These are phyloP conservation scores for Sebastiscus albofasciatus DNA, from an alignment of 2,797 vertebrate species.

Conservation along the genomic window DNA sequence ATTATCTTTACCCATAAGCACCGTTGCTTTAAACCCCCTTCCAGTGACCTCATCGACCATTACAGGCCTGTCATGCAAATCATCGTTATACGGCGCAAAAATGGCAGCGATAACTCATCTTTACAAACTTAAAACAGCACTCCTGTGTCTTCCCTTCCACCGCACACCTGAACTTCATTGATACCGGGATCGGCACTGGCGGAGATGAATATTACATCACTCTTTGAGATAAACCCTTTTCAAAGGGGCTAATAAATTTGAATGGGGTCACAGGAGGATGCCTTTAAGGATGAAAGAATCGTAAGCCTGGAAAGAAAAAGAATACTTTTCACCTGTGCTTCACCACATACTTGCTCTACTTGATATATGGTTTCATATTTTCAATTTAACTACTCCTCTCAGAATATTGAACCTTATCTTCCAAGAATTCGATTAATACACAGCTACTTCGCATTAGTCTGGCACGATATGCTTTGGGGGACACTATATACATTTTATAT, in stretches of 20 bases:
- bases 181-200: conserved; percentile 9
- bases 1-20: conserved; percentile 60
- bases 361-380: conserved; percentile 36
- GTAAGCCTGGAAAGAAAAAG: conserved; percentile 5
- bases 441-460: background rate
- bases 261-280: conserved; percentile 15
- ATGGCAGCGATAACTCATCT: conserved; percentile 47
- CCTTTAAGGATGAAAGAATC: conserved; percentile 41
- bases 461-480: background rate
- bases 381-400: conserved; percentile 3
- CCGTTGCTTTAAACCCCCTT: conserved; percentile 50
- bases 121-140: conserved; percentile 42
- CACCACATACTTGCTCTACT: background rate
- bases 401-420: background rate
- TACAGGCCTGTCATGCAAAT: conserved; percentile 63
- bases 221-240: conserved; percentile 55
- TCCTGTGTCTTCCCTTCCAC: conserved; percentile 26
- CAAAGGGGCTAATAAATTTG: conserved; percentile 46
- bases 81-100: conserved; percentile 46
- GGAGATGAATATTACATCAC: conserved; percentile 41
- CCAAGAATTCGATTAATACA: background rate
- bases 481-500: background rate
- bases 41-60: conserved; percentile 63
- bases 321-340: conserved; percentile 41
- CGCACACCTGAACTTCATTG: conserved; percentile 59